These are phyloP conservation scores for Pseudorectes ferrugineus DNA, from an alignment of 2,113 vertebrate species.

Conservation along the genomic window DNA sequence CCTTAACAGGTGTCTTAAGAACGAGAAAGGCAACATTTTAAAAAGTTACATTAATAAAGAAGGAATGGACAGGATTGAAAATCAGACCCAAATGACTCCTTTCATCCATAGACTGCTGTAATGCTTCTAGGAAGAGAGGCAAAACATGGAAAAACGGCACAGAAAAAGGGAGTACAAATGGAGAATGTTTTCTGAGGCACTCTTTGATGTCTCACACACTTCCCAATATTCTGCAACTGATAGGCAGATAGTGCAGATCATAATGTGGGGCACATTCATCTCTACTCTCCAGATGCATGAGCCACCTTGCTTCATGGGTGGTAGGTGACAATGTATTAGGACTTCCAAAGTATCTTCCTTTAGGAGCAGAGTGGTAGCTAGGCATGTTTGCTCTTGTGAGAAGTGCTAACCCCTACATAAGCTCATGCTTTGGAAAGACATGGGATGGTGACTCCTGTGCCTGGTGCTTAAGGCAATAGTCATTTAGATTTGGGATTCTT, in stretches of 20 bases:
- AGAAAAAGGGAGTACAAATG: not conserved
- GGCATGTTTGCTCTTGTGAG: rapidly evolving
- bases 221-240: not conserved
- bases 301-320: not conserved
- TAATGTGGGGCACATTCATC: not conserved
- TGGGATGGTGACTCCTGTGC: not conserved
- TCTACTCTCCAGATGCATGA: not conserved
- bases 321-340: not conserved
- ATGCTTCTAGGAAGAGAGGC: not conserved
- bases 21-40: not conserved
- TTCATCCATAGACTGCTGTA: not conserved
- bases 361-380: not conserved
- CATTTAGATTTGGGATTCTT: not conserved
- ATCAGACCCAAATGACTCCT: not conserved
- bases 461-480: not conserved
- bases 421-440: not conserved
- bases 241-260: not conserved
- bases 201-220: not conserved
- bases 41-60: not conserved
- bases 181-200: not conserved
- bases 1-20: not conserved
- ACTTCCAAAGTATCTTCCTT: not conserved
- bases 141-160: not conserved
- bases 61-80: not conserved
- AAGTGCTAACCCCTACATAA: not conserved